These are phyloP conservation scores for Alligator mississippiensis DNA, from an alignment of 2,113 vertebrate species.

Conservation along the genomic window DNA sequence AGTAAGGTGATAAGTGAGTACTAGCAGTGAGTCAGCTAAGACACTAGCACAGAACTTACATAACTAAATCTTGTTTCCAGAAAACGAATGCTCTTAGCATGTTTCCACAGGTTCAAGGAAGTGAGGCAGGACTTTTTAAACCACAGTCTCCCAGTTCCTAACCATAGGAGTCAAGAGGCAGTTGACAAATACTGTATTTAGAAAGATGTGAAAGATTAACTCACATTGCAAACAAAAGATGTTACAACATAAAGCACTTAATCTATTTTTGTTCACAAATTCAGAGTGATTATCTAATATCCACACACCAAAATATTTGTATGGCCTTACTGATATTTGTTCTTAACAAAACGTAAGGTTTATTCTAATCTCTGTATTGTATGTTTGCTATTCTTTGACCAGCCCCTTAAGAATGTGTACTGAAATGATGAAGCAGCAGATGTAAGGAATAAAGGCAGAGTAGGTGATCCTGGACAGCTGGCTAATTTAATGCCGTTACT, in stretches of 20 bases:
- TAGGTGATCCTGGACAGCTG: neutral
- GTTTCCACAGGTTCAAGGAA: neutral
- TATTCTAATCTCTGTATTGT: neutral
- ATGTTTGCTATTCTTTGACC: neutral
- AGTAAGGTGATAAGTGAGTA: neutral
- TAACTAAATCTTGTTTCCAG: neutral
- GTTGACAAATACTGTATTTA: neutral
- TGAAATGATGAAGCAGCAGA: neutral
- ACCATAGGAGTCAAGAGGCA: neutral
- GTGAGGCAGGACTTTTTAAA: neutral
- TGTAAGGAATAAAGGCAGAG: neutral
- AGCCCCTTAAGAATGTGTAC: neutral
- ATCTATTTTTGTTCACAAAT: neutral
- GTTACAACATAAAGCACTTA: neutral
- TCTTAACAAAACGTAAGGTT: neutral
- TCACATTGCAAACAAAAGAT: neutral
- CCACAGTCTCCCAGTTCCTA: neutral
- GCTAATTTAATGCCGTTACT: neutral
- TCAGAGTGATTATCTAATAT: neutral
- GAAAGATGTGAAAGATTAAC: neutral
- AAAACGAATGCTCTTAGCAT: neutral
- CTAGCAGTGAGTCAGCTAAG: rapidly evolving
- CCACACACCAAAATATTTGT: neutral
- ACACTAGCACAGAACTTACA: neutral
- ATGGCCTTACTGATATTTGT: neutral